Conservation (phyloP, 2,888 invertebrate genomes). For the Eupeodes luniger region DNA sequence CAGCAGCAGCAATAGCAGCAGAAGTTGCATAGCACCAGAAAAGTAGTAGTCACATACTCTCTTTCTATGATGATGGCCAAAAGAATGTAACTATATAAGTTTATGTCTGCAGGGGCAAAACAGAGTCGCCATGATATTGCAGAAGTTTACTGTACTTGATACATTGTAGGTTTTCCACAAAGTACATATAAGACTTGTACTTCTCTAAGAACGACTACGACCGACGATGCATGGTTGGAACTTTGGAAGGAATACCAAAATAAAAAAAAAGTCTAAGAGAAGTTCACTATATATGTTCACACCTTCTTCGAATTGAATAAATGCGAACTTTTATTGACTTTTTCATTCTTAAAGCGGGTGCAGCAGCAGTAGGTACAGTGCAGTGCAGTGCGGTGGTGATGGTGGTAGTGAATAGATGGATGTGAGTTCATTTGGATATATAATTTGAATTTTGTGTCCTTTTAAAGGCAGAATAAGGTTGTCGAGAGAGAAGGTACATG, state of each 20-base stretch:
- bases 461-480: conserved; percentile 36
- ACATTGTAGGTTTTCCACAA: conserved; percentile 38
- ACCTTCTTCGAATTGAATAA: conserved; percentile 62
- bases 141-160: conserved; percentile 47
- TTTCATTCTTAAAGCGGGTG: conserved; percentile 31
- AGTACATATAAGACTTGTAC: background rate
- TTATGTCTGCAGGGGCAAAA: background rate
- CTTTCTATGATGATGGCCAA: background rate
- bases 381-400: background rate
- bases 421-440: conserved; percentile 62
- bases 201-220: conserved; percentile 2
- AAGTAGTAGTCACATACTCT: conserved; percentile 66
- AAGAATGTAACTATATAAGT: conserved; percentile 48
- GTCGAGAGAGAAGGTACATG: conserved; percentile 16
- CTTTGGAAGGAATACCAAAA: background rate
- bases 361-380: background rate
- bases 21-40: conserved; percentile 53
- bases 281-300: conserved; percentile 35
- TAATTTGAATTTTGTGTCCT: conserved; percentile 64
- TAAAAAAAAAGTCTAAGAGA: background rate
- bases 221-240: background rate
- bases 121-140: conserved; percentile 1
- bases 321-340: conserved; percentile 70
- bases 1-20: conserved; percentile 21
- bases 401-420: conserved; percentile 45